These are phyloP conservation scores for Spheniscus humboldti DNA, from an alignment of 2,797 vertebrate genomes.

Conservation along the genomic window DNA sequence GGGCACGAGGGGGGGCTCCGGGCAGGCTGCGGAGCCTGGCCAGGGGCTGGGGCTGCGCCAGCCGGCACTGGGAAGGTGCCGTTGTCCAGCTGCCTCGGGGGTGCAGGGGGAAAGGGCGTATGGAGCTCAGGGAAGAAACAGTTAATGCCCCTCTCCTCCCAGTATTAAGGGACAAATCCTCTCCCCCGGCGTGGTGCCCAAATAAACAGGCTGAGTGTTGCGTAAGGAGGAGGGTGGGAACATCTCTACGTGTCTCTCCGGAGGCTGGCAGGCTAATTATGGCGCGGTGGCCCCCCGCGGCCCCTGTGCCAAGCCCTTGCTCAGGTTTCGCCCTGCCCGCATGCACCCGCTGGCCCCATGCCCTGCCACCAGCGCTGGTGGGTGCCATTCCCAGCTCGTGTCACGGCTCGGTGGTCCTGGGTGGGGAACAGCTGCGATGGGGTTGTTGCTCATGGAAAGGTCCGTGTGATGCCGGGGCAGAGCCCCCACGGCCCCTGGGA, in stretches of 20 bases:
- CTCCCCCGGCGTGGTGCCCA: conserved; percentile 4
- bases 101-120: neutral
- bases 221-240: neutral
- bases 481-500: neutral
- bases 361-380: accelerated
- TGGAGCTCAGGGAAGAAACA: neutral
- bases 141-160: neutral
- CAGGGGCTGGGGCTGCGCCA: neutral
- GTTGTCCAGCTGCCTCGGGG: neutral
- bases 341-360: accelerated
- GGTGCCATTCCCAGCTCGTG: neutral
- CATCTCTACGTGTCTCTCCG: neutral
- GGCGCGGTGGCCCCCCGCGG: accelerated
- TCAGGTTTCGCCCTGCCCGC: neutral
- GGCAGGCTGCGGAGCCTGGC: neutral
- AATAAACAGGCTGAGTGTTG: conserved; percentile 2
- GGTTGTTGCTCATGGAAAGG: neutral
- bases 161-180: neutral
- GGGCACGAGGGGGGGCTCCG: neutral
- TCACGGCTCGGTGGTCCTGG: neutral
- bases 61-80: neutral
- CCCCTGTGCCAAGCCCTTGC: accelerated
- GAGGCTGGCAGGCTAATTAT: neutral
- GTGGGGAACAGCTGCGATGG: neutral
- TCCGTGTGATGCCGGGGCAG: accelerated